Base-by-base conservation (phyloP, 2,888 invertebrate genomes). In the Cephus runcator region DNA sequence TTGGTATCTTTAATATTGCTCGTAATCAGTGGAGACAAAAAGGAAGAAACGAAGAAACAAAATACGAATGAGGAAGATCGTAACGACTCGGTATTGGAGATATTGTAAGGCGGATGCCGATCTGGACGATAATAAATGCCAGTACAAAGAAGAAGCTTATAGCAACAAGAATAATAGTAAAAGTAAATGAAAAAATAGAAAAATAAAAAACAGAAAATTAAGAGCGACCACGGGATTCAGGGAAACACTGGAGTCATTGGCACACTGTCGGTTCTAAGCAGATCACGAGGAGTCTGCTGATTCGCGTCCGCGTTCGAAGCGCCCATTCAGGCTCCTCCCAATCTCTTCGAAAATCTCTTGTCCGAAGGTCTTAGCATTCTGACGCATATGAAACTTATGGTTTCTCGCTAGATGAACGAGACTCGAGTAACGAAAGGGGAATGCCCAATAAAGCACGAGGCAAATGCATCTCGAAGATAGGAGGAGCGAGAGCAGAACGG, bases 181-280 rank as follows among this genome's bases (percentile, higher is more conserved):
- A 12, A 35, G 4, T 36, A 4, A 36, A 36, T 36, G 12, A 36
- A 36, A 12, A 36, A 12, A 78, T 75, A 75, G 12, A 77, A 76
- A 78, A 68, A 73, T 77, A 75, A 77, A 73, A 75, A 40, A 69
- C 6, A 76, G 33, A 69, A 78, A 40, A 69, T 73, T 40, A 40
- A 40, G 40, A 40, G 40, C 40, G 40, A 15, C 40, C 35, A 6
- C 40, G 4, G 15, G 40, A 6, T 40, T 40, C 40, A 15, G 15
- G 15, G 15, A 40, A 40, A 40, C 6, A 6, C 40, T 40, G 15
- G 15, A 74, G 77, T 88, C 86, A 85, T 91, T 91, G 91, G 91
- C 91, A 91, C 91, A 89, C 90, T 89, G 88, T 90, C 88, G 86
- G 84, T 87, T 88, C 85, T 85, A 84, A 86, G 82, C 82, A 83